A percentile compares a stretch with the other conserved stretches of the same genome.
Conservation (phyloP, 2,797 vertebrate species). For the Periophthalmus magnuspinnatus region DNA sequence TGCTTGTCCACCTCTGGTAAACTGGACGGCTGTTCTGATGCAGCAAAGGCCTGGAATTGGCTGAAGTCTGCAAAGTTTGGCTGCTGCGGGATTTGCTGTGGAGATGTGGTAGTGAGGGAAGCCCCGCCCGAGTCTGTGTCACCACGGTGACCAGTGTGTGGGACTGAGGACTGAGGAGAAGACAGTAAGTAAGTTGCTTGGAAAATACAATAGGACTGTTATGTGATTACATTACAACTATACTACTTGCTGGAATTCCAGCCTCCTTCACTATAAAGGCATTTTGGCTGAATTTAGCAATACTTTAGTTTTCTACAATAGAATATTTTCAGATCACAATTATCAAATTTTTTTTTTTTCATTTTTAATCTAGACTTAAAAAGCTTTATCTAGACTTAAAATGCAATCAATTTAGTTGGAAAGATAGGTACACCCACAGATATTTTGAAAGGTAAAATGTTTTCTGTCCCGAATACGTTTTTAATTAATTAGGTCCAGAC, state of each 20-base stretch:
- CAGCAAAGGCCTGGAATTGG: constrained; percentile 93
- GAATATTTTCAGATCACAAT: no score
- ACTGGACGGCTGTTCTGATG: constrained; percentile 78
- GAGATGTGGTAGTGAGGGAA: constrained; percentile 84
- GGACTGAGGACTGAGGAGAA: constrained; percentile 79
- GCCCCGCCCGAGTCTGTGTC: constrained; percentile 83
- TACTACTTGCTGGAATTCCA: no score
- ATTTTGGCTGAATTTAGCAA: background rate
- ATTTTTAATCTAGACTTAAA: no score
- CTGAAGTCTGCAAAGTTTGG: constrained; percentile 99
- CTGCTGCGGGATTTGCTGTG: constrained; percentile 97
- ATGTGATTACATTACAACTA: no score
- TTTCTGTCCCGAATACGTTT: no score
- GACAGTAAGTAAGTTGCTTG: background rate
- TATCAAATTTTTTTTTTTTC: no score
- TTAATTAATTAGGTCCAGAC: no score
- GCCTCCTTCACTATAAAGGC: background rate
- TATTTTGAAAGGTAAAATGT: no score
- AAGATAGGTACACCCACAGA: no score
- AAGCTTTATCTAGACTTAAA: no score
- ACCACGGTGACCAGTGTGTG: constrained; percentile 83
- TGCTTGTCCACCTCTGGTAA: constrained; percentile 86
- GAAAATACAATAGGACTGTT: background rate
- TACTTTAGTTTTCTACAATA: no score
- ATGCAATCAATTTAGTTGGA: no score